Percentiles rank a stretch among this genome's conserved stretches.
Conservation (phyloP, 1,140 invertebrate genomes). For the Mactra quadrangularis region DNA sequence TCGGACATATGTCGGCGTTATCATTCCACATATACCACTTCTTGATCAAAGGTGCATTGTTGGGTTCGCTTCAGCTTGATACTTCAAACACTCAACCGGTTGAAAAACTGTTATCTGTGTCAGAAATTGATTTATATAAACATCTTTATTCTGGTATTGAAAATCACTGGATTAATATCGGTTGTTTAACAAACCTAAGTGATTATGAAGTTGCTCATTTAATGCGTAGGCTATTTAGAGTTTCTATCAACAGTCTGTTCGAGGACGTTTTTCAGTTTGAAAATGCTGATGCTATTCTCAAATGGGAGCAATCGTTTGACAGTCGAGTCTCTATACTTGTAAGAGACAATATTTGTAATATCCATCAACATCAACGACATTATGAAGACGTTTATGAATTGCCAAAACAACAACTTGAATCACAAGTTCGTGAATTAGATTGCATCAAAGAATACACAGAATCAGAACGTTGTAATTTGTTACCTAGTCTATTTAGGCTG, state of each 20-base stretch:
- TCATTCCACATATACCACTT: background rate
- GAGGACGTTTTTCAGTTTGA: background rate
- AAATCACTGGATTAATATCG: background rate
- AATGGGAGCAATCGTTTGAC: conserved; percentile 38
- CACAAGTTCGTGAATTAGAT: conserved; percentile 4
- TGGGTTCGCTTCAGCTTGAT: conserved; percentile 24
- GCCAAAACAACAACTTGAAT: background rate
- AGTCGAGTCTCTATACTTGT: background rate
- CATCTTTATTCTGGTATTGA: background rate
- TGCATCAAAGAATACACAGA: background rate
- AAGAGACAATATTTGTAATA: background rate
- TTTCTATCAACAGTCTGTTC: background rate
- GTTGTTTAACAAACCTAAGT: conserved; percentile 9
- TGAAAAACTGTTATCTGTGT: background rate
- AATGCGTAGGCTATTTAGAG: conserved; percentile 13
- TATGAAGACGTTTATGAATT: conserved; percentile 5
- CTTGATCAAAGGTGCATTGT: conserved; percentile 6
- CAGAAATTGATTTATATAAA: background rate
- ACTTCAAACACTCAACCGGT: background rate
- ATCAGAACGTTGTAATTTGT: background rate
- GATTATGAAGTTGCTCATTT: conserved; percentile 22
- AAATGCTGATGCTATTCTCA: background rate
- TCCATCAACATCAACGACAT: background rate
- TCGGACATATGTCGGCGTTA: conserved; percentile 3
- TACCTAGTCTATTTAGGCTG: conserved; percentile 20